A percentile compares a stretch with the other conserved stretches of the same genome.
phyloP scores from a whole-genome alignment of 2,888 invertebrate species.

The Zonitis immaculata region DNA sequence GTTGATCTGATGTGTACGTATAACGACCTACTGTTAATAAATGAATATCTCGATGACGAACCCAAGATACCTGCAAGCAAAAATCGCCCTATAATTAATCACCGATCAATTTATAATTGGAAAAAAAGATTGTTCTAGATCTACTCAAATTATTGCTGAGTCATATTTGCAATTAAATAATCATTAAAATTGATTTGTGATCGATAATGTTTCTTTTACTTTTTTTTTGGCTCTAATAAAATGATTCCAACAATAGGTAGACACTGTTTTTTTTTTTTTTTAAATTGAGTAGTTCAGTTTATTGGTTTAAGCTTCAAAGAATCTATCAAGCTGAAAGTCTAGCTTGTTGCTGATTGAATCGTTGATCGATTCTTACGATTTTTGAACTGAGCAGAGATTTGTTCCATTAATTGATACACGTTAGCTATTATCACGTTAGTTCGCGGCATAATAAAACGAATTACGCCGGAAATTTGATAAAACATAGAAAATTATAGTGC shows the following conservation, averaged over 20 bases:
- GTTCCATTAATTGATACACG: too few relatives aligned
- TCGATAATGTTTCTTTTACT: too few relatives aligned
- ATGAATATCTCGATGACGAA: slow-evolving; percentile 70
- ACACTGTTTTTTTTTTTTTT: too few relatives aligned
- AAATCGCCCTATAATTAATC: neutral
- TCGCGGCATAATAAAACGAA: too few relatives aligned
- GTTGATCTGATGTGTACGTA: slow-evolving; percentile 77
- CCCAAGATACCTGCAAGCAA: slow-evolving; percentile 81
- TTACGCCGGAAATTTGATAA: neutral
- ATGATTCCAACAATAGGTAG: too few relatives aligned
- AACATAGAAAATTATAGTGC: neutral
- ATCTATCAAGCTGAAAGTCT: too few relatives aligned
- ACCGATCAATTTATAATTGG: neutral
- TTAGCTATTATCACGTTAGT: too few relatives aligned
- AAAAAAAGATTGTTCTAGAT: neutral
- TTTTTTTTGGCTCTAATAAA: too few relatives aligned
- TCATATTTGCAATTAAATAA: neutral
- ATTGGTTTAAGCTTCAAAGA: neutral
- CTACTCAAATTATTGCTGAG: neutral
- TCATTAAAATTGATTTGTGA: neutral
- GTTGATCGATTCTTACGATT: too few relatives aligned
- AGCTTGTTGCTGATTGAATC: too few relatives aligned
- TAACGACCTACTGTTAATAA: slow-evolving; percentile 69
- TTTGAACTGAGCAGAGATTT: too few relatives aligned
- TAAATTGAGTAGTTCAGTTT: neutral